A percentile compares a stretch with the other conserved stretches of the same genome.
phyloP scores from a whole-genome alignment of 2,797 vertebrate species.

The Chelidonichthys spinosus region DNA sequence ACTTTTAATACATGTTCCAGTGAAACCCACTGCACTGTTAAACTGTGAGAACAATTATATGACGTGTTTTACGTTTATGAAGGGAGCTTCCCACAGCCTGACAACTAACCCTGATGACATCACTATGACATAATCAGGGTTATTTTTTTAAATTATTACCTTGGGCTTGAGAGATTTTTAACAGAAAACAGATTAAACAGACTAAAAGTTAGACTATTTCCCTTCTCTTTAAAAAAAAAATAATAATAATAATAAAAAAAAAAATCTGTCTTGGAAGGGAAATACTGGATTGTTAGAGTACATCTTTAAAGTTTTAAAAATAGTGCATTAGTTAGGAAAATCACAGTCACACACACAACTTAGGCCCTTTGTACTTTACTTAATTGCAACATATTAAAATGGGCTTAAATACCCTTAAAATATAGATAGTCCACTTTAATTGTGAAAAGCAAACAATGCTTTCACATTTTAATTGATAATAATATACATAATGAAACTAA shows the following conservation, averaged over 20 bases:
- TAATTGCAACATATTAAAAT: not conserved
- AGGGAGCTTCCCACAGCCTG: not conserved
- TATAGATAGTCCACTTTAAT: not conserved
- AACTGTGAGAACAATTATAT: not conserved
- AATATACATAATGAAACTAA: not conserved
- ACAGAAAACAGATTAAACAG: not conserved
- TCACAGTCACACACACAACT: not conserved
- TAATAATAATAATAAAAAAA: too few species aligned
- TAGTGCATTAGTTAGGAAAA: not conserved
- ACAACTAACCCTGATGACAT: not conserved
- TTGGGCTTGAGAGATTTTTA: not conserved
- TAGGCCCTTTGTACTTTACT: too few species aligned
- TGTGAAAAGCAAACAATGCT: not conserved
- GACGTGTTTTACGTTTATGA: not conserved
- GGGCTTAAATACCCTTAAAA: not conserved
- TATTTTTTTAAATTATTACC: not conserved
- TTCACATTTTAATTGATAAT: not conserved
- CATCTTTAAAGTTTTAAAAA: slow-evolving; percentile 5
- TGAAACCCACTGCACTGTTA: not conserved
- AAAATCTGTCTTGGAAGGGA: not conserved
- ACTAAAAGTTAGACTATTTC: not conserved
- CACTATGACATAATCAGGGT: slow-evolving; percentile 11
- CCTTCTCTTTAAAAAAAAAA: too few species aligned
- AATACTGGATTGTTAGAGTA: not conserved
- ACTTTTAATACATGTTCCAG: not conserved